Evolutionary conservation across 2,888 invertebrate genomes (phyloP).

Genomic region (Limnephilus rhombicus): DNA sequence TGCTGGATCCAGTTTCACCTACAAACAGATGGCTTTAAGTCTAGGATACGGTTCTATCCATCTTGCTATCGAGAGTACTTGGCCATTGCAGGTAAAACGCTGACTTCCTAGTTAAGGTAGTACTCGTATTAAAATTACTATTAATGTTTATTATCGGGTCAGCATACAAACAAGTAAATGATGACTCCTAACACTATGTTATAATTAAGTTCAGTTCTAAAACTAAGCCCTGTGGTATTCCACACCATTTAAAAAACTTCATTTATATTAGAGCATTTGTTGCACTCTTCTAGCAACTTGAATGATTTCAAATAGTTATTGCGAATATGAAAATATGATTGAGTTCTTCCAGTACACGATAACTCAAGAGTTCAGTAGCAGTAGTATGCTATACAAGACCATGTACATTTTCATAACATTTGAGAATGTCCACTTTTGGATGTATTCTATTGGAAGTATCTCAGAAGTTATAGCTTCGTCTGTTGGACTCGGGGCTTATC

Average conservation of each 20-base stretch:
- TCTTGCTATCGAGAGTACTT: background rate
- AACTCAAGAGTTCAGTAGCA: background rate
- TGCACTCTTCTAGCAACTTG: background rate
- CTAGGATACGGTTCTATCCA: background rate
- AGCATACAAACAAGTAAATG: too few relatives aligned
- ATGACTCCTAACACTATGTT: too few relatives aligned
- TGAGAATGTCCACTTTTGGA: slow-evolving; percentile 91
- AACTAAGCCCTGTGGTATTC: too few relatives aligned
- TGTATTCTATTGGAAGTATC: slow-evolving; percentile 93
- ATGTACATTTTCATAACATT: slow-evolving; percentile 93
- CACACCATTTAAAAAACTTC: too few relatives aligned
- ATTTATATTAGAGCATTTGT: background rate
- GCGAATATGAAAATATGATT: background rate
- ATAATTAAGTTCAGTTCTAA: too few relatives aligned
- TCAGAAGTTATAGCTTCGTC: slow-evolving; percentile 89
- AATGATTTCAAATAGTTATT: background rate
- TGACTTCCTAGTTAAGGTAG: too few relatives aligned
- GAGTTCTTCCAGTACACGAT: background rate
- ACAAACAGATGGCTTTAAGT: background rate
- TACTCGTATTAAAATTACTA: too few relatives aligned
- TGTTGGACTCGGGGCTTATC: slow-evolving; percentile 23
- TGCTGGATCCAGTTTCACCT: background rate
- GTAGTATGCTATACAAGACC: slow-evolving; percentile 82
- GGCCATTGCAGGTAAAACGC: background rate
- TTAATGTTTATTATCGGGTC: too few relatives aligned